Percentiles rank a stretch among this genome's conserved stretches.
Conservation (phyloP, 1,140 invertebrate species). For the Nautilus pompilius region DNA sequence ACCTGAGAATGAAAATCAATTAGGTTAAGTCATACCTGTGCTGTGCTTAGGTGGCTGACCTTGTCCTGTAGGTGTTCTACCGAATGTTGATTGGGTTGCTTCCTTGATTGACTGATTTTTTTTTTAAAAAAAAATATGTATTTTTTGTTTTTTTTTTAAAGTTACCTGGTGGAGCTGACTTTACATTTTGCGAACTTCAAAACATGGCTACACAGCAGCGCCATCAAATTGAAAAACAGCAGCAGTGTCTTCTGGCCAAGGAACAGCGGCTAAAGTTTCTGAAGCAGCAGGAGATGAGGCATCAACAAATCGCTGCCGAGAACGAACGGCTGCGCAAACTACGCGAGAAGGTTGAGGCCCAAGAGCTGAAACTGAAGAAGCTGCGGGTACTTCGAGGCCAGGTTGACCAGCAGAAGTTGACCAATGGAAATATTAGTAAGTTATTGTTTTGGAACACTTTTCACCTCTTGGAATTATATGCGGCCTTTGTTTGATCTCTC, state of each 20-base stretch:
- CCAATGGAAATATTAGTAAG: slow-evolving; percentile 90
- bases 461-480: no score
- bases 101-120: no score
- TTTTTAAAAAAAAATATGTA: background rate
- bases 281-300: slow-evolving; percentile 83
- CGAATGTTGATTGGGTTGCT: no score
- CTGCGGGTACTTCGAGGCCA: slow-evolving; percentile 85
- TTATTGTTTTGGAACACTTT: slow-evolving; percentile 48
- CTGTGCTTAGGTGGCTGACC: no score
- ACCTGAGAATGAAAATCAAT: no score
- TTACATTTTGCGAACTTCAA: slow-evolving; percentile 87
- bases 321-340: slow-evolving; percentile 81
- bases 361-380: slow-evolving; percentile 88
- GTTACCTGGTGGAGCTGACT: slow-evolving; percentile 73
- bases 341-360: slow-evolving; percentile 85
- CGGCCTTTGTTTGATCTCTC: no score
- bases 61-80: no score
- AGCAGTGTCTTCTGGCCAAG: slow-evolving; percentile 83
- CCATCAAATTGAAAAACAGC: slow-evolving; percentile 91
- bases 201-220: slow-evolving; percentile 93
- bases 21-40: no score
- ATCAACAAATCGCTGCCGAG: slow-evolving; percentile 80
- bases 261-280: slow-evolving; percentile 91
- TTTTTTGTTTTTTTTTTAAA: slow-evolving; percentile 55
- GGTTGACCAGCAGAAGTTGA: slow-evolving; percentile 85